Conservation (phyloP, 1,140 invertebrate species). For the Lepidurus apus region DNA sequence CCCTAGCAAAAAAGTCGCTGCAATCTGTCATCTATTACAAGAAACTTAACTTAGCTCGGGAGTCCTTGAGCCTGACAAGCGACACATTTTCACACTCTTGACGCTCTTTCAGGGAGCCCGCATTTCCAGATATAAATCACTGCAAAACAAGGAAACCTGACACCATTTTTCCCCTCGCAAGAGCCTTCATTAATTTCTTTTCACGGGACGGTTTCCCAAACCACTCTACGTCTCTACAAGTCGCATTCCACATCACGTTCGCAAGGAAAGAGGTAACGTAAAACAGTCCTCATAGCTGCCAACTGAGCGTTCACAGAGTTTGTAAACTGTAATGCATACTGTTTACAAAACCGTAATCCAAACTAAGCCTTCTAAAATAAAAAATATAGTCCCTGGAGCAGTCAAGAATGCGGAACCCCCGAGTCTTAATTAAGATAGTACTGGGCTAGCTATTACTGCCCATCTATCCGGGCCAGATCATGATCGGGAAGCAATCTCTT, state of each 20-base stretch:
- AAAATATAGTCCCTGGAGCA: not conserved
- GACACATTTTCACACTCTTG: constrained; percentile 3
- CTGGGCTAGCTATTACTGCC: not conserved
- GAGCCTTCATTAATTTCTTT: not conserved
- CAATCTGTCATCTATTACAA: not conserved
- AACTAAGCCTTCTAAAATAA: too few species aligned
- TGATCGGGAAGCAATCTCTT: constrained; percentile 3
- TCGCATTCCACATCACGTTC: not conserved
- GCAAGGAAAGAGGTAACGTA: too few species aligned
- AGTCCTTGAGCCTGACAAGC: not conserved
- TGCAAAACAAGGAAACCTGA: constrained; percentile 12
- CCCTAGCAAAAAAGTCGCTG: not conserved
- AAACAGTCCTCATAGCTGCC: too few species aligned
- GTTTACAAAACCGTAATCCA: too few species aligned
- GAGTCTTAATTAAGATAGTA: not conserved
- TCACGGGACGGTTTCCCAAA: not conserved
- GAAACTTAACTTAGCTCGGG: not conserved
- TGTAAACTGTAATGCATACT: too few species aligned
- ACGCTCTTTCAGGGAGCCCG: not conserved
- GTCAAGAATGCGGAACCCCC: not conserved
- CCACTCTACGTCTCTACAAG: not conserved
- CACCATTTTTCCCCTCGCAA: not conserved
- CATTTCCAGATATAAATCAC: constrained; percentile 5
- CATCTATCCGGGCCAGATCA: not conserved
- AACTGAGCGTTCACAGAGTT: too few species aligned